These are phyloP conservation scores for Myrmecobius fasciatus DNA, from an alignment of 2,113 vertebrate genomes.

Conservation along the genomic window DNA sequence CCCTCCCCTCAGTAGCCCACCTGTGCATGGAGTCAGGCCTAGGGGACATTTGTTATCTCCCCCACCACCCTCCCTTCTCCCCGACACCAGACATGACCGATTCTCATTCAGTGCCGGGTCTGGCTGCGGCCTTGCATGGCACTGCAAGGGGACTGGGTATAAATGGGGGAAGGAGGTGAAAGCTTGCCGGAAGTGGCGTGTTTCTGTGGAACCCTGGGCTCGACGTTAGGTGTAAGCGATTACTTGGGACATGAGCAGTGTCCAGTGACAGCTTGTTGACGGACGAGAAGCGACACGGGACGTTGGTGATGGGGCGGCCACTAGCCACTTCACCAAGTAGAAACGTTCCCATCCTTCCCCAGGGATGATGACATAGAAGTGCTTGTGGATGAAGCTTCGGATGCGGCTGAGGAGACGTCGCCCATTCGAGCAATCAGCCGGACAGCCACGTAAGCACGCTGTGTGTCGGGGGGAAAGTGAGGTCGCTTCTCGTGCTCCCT, in stretches of 20 bases:
- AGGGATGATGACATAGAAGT: slow-evolving; percentile 99
- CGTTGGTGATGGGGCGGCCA: not conserved
- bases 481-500: not conserved
- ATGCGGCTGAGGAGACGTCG: slow-evolving; percentile 88
- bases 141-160: not conserved
- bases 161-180: not conserved
- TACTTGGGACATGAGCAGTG: not conserved
- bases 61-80: not conserved
- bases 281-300: not conserved
- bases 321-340: slow-evolving; percentile 44
- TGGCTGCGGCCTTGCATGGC: not conserved
- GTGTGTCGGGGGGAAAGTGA: fast-evolving
- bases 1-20: not conserved
- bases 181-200: not conserved
- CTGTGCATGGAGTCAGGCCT: not conserved
- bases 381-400: slow-evolving; percentile 90
- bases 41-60: not conserved
- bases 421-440: slow-evolving; percentile 85
- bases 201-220: not conserved
- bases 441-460: slow-evolving; percentile 86
- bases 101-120: not conserved
- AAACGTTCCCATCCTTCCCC: slow-evolving; percentile 68
- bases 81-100: not conserved
- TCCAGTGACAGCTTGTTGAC: not conserved
- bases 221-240: not conserved